These are phyloP conservation scores for Bugulina stolonifera DNA, from an alignment of 2,888 invertebrate genomes.

Conservation along the genomic window DNA sequence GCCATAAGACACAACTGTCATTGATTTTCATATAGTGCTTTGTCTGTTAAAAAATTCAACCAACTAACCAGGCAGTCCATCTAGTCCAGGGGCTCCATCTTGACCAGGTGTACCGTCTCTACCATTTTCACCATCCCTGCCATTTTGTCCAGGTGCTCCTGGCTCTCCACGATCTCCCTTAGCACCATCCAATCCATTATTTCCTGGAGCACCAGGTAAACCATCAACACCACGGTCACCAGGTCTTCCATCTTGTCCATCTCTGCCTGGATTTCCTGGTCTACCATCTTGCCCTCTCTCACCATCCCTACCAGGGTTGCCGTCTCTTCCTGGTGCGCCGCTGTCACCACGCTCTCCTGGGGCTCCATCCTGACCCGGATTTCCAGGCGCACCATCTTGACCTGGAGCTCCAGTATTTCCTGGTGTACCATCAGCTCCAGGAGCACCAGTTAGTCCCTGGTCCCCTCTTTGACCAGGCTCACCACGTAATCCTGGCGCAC, in stretches of 20 bases:
- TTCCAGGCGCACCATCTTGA: constrained; percentile 7
- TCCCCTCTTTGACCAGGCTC: constrained; percentile 29
- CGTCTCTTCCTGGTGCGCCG: constrained; percentile 28
- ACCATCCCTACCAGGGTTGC: constrained; percentile 28
- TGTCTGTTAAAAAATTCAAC: background rate
- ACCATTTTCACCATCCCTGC: constrained; percentile 25
- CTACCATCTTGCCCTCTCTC: constrained; percentile 28
- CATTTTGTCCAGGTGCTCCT: constrained; percentile 29
- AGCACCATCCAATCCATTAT: constrained; percentile 28
- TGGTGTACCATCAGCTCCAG: constrained; percentile 28
- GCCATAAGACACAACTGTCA: too few relatives aligned
- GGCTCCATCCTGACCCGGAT: constrained; percentile 26
- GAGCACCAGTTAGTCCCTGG: constrained; percentile 28
- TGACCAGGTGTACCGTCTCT: constrained; percentile 5
- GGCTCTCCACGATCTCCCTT: constrained; percentile 30
- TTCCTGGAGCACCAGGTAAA: constrained; percentile 30
- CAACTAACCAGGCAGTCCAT: background rate
- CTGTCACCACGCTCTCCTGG: constrained; percentile 17
- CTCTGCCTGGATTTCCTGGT: constrained; percentile 27
- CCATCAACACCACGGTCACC: constrained; percentile 32
- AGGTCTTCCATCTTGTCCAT: constrained; percentile 30
- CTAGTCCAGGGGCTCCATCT: background rate
- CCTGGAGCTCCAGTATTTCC: constrained; percentile 18
- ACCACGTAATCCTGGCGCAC: constrained; percentile 30
- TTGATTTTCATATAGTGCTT: too few relatives aligned